Percentiles rank a stretch among this genome's conserved stretches.
Evolutionary conservation across 2,113 vertebrate genomes (phyloP).

Genomic region (Callionymus lyra): DNA sequence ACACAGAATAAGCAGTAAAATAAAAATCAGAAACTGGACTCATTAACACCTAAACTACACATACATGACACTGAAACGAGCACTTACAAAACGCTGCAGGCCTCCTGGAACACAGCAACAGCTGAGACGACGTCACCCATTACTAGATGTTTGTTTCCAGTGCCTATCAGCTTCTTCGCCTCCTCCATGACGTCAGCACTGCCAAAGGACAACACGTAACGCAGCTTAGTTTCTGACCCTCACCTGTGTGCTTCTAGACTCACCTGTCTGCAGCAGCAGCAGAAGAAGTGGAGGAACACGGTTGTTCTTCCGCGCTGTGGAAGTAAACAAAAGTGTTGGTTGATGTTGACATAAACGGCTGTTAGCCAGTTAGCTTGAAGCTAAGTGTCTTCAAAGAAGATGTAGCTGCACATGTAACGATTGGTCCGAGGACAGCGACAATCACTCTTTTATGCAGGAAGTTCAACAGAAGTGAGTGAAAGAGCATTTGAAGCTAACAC

Average conservation of each 20-base stretch:
- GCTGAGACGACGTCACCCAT: slow-evolving; percentile 91
- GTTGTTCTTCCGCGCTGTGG: slow-evolving; percentile 61
- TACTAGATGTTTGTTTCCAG: slow-evolving; percentile 89
- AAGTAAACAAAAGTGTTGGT: background rate
- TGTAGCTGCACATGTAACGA: no score
- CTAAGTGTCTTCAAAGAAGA: rapidly evolving
- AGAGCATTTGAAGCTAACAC: no score
- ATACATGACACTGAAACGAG: no score
- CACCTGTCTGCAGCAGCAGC: slow-evolving; percentile 47
- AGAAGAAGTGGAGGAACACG: slow-evolving; percentile 61
- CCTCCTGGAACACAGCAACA: slow-evolving; percentile 90
- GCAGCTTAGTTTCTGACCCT: no score
- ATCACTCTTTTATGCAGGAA: no score
- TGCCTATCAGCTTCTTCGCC: slow-evolving; percentile 87
- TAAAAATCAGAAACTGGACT: no score
- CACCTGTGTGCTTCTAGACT: background rate
- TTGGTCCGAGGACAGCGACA: no score
- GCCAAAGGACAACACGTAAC: background rate
- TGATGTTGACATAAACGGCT: background rate
- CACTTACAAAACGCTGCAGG: slow-evolving; percentile 90
- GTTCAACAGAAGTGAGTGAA: no score
- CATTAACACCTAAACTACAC: no score
- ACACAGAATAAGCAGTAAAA: no score
- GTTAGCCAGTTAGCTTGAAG: slow-evolving; percentile 21
- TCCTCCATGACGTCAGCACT: slow-evolving; percentile 82